A percentile compares a stretch with the other conserved stretches of the same genome.
These are phyloP conservation scores for Lobophora halterata DNA, from an alignment of 2,888 invertebrate species.

Conservation along the genomic window DNA sequence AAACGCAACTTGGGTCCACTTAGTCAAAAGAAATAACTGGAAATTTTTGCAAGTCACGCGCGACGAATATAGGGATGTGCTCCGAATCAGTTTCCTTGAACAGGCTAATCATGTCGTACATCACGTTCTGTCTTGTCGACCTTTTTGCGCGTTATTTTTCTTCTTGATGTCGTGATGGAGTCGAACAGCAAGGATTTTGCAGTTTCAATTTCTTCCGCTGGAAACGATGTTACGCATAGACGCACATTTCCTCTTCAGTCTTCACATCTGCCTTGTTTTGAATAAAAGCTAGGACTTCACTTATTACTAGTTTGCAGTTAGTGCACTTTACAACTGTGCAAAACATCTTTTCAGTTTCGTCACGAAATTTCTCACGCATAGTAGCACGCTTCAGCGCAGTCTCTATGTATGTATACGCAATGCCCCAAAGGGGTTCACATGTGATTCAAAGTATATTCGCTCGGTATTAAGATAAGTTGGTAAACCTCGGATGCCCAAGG, in stretches of 20 bases:
- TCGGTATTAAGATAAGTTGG: too few species aligned
- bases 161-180: background rate
- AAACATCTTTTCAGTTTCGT: background rate
- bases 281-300: background rate
- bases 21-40: background rate
- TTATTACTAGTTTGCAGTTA: conserved; percentile 1
- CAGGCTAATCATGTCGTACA: background rate
- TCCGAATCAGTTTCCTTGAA: background rate
- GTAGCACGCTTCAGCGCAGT: too few species aligned
- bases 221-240: background rate
- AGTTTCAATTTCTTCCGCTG: background rate
- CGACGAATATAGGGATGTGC: background rate
- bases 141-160: background rate
- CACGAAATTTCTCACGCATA: background rate
- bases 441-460: too few species aligned
- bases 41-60: background rate
- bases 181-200: background rate
- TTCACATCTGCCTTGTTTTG: background rate
- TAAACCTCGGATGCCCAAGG: too few species aligned
- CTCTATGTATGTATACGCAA: too few species aligned
- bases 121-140: background rate
- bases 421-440: too few species aligned
- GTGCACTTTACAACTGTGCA: conserved; percentile 9
- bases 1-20: background rate
- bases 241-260: background rate